phyloP scores from a whole-genome alignment of 2,797 vertebrate genomes.

The Sebastes hubbsi region DNA sequence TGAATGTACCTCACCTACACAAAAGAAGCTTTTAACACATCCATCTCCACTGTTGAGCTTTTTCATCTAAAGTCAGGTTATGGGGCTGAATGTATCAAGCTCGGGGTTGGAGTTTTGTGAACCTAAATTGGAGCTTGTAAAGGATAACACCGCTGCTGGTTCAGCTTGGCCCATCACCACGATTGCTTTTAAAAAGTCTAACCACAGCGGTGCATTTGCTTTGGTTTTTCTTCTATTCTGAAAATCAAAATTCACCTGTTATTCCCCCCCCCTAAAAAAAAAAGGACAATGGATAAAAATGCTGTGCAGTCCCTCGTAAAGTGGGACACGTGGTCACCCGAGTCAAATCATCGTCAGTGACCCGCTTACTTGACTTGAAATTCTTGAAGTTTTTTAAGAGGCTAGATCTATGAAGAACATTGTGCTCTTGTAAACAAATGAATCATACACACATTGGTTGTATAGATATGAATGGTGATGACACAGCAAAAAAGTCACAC shows the following conservation, averaged over 20 bases:
- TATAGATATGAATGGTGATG: no score
- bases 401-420: no score
- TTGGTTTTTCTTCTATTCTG: background rate
- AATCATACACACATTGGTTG: no score
- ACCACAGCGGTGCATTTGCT: background rate
- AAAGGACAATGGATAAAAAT: no score
- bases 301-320: no score
- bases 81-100: background rate
- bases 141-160: background rate
- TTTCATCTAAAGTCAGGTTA: background rate
- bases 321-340: no score
- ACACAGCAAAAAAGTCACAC: no score
- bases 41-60: background rate
- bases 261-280: fast-evolving
- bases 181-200: background rate
- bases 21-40: background rate
- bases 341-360: no score
- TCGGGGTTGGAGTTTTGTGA: background rate
- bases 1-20: background rate
- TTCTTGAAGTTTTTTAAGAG: no score
- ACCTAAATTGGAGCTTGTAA: background rate
- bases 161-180: background rate
- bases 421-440: no score
- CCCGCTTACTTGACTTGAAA: no score
- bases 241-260: background rate